These are phyloP conservation scores for Notarius quadriscutis DNA, from an alignment of 2,113 vertebrate species.

Conservation along the genomic window DNA sequence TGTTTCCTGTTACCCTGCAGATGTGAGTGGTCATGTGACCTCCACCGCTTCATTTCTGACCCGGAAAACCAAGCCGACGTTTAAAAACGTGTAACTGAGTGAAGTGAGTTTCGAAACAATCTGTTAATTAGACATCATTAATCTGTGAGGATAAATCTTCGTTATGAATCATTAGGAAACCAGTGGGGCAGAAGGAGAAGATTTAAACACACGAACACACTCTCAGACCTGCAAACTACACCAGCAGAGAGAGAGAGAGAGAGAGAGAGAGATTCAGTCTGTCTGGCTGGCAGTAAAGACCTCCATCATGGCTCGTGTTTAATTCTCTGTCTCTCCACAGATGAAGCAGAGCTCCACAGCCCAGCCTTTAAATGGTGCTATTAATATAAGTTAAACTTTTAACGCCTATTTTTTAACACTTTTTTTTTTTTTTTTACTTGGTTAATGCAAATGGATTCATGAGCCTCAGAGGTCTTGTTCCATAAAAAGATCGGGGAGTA, in stretches of 20 bases:
- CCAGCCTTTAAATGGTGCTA: slow-evolving; percentile 71
- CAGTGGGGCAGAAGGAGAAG: not conserved
- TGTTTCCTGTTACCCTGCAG: not conserved
- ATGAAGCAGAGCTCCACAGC: slow-evolving; percentile 67
- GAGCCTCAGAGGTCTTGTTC: slow-evolving; percentile 71
- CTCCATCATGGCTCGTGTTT: slow-evolving; percentile 30
- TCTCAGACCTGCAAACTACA: not conserved
- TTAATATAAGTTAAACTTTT: slow-evolving; percentile 80
- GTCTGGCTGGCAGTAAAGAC: not conserved
- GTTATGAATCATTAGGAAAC: not conserved
- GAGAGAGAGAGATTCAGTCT: no score
- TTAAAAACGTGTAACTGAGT: not conserved
- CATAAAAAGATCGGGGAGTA: slow-evolving; percentile 75
- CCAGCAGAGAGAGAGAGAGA: not conserved
- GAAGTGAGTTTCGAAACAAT: not conserved
- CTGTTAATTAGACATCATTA: not conserved
- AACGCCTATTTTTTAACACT: slow-evolving; percentile 77
- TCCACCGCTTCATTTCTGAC: not conserved
- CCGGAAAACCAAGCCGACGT: not conserved
- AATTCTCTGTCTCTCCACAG: slow-evolving; percentile 57
- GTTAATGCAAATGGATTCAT: slow-evolving; percentile 72
- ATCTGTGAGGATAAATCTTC: not conserved
- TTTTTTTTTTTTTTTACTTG: slow-evolving; percentile 62
- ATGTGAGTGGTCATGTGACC: not conserved
- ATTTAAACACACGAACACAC: not conserved